phyloP scores from a whole-genome alignment of 2,113 vertebrate genomes.

The Labeo catla region DNA sequence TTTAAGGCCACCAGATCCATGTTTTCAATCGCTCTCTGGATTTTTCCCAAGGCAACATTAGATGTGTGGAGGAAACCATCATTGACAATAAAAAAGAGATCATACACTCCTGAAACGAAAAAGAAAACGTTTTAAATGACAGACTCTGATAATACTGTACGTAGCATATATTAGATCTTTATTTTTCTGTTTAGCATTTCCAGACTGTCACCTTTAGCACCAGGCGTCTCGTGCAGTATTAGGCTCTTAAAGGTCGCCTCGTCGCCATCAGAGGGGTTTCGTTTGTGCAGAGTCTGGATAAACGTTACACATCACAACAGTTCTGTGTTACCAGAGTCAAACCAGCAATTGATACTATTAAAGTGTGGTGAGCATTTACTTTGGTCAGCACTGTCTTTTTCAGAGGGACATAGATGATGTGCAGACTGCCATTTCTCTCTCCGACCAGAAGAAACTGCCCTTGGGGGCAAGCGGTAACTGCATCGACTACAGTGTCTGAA shows the following conservation, averaged over 20 bases:
- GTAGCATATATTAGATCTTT: neutral
- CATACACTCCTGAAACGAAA: conserved; percentile 78
- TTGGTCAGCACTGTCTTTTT: conserved; percentile 88
- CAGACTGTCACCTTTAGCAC: conserved; percentile 73
- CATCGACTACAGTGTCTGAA: conserved; percentile 88
- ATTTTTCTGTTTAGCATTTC: neutral
- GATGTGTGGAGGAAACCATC: conserved; percentile 87
- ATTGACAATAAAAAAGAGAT: conserved; percentile 83
- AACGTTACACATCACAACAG: conserved; percentile 21
- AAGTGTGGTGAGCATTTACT: conserved; percentile 67
- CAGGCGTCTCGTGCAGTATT: conserved; percentile 79
- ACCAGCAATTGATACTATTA: neutral
- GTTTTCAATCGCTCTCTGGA: conserved; percentile 83
- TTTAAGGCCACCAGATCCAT: conserved; percentile 80
- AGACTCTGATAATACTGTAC: neutral
- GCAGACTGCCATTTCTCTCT: conserved; percentile 91
- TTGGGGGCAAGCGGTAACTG: conserved; percentile 84
- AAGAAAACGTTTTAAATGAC: neutral
- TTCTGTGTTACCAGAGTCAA: neutral
- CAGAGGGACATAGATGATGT: conserved; percentile 88
- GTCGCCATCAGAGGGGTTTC: conserved; percentile 63
- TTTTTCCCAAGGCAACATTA: conserved; percentile 84
- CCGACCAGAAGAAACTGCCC: conserved; percentile 89
- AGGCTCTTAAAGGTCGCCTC: conserved; percentile 82
- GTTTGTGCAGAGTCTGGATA: conserved; percentile 79